A percentile compares a stretch with the other conserved stretches of the same genome.
Conservation (phyloP, 1,140 invertebrate genomes). For the Tetraneura akinire region DNA sequence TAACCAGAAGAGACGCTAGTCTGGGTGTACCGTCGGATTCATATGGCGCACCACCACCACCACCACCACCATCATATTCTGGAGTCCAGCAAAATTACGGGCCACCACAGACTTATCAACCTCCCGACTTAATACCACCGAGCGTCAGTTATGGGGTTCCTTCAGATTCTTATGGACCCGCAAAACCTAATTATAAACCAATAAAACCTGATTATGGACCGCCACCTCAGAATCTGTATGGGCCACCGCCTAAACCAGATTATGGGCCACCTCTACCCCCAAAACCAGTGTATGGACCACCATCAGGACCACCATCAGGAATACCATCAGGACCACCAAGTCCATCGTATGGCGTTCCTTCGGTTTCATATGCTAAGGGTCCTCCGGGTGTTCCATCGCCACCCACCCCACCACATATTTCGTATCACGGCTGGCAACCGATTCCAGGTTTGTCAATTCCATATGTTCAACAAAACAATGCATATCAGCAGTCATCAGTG, state of each 20-base stretch:
- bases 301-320: constrained; percentile 60
- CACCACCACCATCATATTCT: neutral
- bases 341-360: constrained; percentile 33
- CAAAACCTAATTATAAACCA: constrained; percentile 50
- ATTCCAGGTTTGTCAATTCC: constrained; percentile 58
- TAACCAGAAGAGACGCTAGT: constrained; percentile 25
- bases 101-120: neutral
- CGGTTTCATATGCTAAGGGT: constrained; percentile 31
- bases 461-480: constrained; percentile 47
- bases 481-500: constrained; percentile 5
- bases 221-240: constrained; percentile 57
- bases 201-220: constrained; percentile 57
- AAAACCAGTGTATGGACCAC: constrained; percentile 60
- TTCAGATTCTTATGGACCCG: constrained; percentile 59
- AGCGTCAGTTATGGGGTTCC: constrained; percentile 55
- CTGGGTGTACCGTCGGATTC: constrained; percentile 9
- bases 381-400: constrained; percentile 68
- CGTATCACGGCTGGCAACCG: constrained; percentile 69
- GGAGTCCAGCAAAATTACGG: neutral
- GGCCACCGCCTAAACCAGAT: constrained; percentile 55
- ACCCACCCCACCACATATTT: constrained; percentile 72
- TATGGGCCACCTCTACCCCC: constrained; percentile 59
- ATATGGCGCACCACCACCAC: constrained; percentile 7
- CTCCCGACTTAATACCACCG: neutral
- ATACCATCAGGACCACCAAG: constrained; percentile 58